A percentile compares a stretch with the other conserved stretches of the same genome.
phyloP scores from a whole-genome alignment of 2,888 invertebrate genomes.

The Perdita meconis region DNA sequence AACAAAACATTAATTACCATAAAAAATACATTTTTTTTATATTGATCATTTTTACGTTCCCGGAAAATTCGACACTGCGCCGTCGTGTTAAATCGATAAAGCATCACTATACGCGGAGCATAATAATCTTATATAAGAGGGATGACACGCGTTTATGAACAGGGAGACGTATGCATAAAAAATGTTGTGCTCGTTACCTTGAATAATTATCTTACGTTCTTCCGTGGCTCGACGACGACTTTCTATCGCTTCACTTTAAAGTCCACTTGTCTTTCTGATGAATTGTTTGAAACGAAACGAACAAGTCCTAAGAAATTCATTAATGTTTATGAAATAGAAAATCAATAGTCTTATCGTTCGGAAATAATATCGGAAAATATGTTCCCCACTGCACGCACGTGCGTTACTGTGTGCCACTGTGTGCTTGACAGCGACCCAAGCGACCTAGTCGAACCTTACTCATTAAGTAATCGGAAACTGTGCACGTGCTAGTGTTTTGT shows the following conservation, averaged over 20 bases:
- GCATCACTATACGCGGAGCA: background rate
- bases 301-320: background rate
- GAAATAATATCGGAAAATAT: constrained; percentile 10
- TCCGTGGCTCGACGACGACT: background rate
- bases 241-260: background rate
- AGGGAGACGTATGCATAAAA: constrained; percentile 36
- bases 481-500: constrained; percentile 41
- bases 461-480: background rate
- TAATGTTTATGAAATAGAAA: background rate
- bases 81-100: background rate
- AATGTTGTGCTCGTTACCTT: constrained; percentile 42
- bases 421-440: constrained; percentile 60
- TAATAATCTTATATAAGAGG: constrained; percentile 40
- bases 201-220: constrained; percentile 13
- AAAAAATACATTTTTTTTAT: background rate
- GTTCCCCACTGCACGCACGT: constrained; percentile 22
- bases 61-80: background rate
- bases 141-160: constrained; percentile 7
- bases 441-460: constrained; percentile 49
- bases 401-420: constrained; percentile 13
- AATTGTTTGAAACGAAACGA: background rate
- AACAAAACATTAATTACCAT: background rate
- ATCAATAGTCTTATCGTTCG: background rate
- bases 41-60: background rate
- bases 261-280: no score